Evolutionary conservation across 2,797 vertebrate genomes (phyloP).

Genomic region (Perodicticus potto): DNA sequence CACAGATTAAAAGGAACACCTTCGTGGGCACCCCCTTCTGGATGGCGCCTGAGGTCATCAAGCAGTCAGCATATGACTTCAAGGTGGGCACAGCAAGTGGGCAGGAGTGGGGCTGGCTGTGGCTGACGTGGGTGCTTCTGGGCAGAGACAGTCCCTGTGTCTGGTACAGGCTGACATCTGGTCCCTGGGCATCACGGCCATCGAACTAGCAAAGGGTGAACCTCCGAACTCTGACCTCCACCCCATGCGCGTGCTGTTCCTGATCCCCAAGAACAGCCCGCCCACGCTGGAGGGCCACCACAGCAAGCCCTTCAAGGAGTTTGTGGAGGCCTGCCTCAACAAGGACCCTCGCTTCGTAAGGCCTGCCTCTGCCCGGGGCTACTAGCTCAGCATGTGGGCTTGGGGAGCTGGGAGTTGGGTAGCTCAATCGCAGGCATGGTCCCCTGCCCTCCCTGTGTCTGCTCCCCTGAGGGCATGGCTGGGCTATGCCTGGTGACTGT

Average conservation of each 20-base stretch:
- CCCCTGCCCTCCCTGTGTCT: background rate
- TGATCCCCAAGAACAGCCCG: constrained; percentile 99
- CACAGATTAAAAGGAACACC: constrained; percentile 99
- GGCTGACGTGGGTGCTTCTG: accelerated
- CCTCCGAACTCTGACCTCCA: constrained; percentile 99
- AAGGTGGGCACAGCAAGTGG: constrained; percentile 90
- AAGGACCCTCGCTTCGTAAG: constrained; percentile 99
- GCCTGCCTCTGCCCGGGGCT: background rate
- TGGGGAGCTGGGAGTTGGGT: background rate
- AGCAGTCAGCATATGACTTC: constrained; percentile 99
- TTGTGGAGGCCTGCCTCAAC: constrained; percentile 99
- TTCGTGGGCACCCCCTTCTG: constrained; percentile 99
- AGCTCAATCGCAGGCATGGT: background rate
- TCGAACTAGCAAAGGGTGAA: constrained; percentile 98
- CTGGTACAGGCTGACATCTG: constrained; percentile 96
- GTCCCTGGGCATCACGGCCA: constrained; percentile 99
- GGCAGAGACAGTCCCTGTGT: background rate
- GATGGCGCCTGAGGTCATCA: constrained; percentile 99
- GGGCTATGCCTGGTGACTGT: background rate
- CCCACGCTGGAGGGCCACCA: constrained; percentile 97
- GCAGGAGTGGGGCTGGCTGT: accelerated
- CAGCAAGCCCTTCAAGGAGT: constrained; percentile 99
- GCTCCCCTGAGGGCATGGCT: background rate
- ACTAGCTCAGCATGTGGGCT: background rate
- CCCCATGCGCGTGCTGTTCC: constrained; percentile 98